Evolutionary conservation across 2,113 vertebrate species (phyloP), one percentile per base, ranked within the genome.

Genomic region (Lanius ludovicianus): DNA sequence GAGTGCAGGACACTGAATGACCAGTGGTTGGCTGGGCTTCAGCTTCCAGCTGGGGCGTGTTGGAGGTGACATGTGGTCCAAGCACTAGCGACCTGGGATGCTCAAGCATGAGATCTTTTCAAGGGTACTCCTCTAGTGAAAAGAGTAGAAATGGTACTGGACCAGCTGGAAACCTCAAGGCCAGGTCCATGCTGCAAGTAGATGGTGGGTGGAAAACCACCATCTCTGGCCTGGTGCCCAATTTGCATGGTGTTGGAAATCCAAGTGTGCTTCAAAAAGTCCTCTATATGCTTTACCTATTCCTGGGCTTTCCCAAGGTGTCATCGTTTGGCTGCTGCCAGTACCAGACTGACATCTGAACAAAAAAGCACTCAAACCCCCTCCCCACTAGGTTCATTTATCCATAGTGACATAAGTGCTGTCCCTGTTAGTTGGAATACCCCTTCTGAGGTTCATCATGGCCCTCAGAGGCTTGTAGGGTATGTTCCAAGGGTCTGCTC

Each of bases 31-130:
- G 14, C 55, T 74, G 60, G 37, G 21, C 52, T 81, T 4, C 69
- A 56, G 47, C n/a, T 87, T 57, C 37, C 52, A 62, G 41, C 42
- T 75, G 65, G 8, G 49, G 6, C 8, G 0, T 13, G 37, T 53
- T 47, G n/a, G 25, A 42, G 49, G 57, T 57, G 28, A 56, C 25
- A 9, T 0, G 0, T 55, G 67, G 44, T 30, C 68, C 49, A 27
- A 27, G 42, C 31, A 30, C 1, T 2, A 47, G 41, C 0, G 1
- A 17, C 27, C 1, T 7, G 55, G 63, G 55, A 35, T 87, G 53
- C 73, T 94, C 2, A 2, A 60, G 21, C 35, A 17, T 0, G 2
- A 52, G 24, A 11, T 35, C 30, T 80, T 50, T 60, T 65, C 47
- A 28, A 31, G 13, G 46, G 11, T 60, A 7, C 18, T 67, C n/a